Base-by-base conservation (phyloP, 1,140 invertebrate species). In the Rhynchophorus ferrugineus region DNA sequence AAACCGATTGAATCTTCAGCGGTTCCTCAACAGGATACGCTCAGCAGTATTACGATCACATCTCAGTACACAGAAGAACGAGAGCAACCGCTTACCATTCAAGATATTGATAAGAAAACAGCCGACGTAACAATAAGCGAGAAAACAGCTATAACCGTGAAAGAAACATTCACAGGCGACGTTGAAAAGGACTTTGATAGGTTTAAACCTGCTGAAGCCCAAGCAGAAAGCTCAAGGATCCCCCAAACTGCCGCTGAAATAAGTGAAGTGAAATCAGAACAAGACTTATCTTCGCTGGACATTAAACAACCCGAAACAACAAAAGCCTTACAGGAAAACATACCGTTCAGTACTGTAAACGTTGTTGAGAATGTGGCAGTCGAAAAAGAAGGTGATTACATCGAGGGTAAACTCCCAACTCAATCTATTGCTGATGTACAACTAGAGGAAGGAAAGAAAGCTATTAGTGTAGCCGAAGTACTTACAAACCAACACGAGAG, bases 1-100 rank as follows among this genome's bases (percentile, higher is more conserved):
- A 24, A 45, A 36, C 53, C 54, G 18, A 29, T 9, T 24, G 37
- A 47, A 49, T 55, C 54, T 43, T 55, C 22, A 35, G 62, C 62
- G 44, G 45, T 58, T 47, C 6, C 47, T 43, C 53, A 49, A 54
- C 71, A 70, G 61, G 60, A 70, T 17, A 62, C 71, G 22, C 72
- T 73, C 22, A 73, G 76, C 59, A 69, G 73, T 56, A 34, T 79
- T 14, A 65, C 70, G 16, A 57, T 77, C 7, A 65, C 67, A 8
- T 64, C 76, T 58, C 66, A 67, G 33, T 62, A 71, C 6, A 47
- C 64, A 21, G 68, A 75, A 49, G 76, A 78, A 62, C 67, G 62
- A 39, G 75, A 76, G 62, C 58, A 37, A 34, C 35, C 46, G 34
- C 57, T 68, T 20, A 19, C 7, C 13, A 45, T 60, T 13, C 39